A percentile compares a stretch with the other conserved stretches of the same genome.
phyloP scores from a whole-genome alignment of 2,888 invertebrate genomes.

The Lasioglossum leucozonium region DNA sequence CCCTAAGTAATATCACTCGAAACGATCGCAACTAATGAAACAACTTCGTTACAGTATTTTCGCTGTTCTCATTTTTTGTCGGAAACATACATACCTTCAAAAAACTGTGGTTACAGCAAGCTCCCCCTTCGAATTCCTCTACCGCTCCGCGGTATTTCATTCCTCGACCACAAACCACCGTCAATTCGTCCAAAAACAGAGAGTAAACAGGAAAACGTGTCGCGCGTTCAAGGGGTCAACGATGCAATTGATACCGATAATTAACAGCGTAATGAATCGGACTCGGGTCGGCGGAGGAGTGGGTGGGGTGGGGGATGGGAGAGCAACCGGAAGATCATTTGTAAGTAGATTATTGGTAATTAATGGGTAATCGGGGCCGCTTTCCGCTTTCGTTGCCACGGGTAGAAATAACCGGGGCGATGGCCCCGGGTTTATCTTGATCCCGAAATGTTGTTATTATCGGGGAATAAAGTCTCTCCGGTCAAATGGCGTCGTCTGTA shows the following conservation, averaged over 20 bases:
- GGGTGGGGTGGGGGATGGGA: background rate
- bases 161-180: conserved; percentile 3
- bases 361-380: background rate
- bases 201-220: background rate
- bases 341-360: conserved; percentile 20
- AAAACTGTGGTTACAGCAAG: no score
- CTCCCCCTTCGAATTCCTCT: no score
- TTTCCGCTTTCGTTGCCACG: conserved; percentile 7
- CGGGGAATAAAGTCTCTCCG: conserved; percentile 16
- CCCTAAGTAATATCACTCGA: no score
- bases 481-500: background rate
- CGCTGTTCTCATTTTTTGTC: no score
- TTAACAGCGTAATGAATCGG: conserved; percentile 10
- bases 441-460: conserved; percentile 19
- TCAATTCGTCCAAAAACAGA: background rate
- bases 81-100: no score
- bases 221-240: background rate
- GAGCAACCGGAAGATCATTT: conserved; percentile 5
- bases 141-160: no score
- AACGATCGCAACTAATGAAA: no score
- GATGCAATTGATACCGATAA: background rate
- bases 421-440: conserved; percentile 16
- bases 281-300: background rate
- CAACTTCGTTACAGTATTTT: no score
- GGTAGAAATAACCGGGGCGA: conserved; percentile 12